Conservation (phyloP, 2,797 vertebrate genomes). For the Notoglanidium macrostoma region DNA sequence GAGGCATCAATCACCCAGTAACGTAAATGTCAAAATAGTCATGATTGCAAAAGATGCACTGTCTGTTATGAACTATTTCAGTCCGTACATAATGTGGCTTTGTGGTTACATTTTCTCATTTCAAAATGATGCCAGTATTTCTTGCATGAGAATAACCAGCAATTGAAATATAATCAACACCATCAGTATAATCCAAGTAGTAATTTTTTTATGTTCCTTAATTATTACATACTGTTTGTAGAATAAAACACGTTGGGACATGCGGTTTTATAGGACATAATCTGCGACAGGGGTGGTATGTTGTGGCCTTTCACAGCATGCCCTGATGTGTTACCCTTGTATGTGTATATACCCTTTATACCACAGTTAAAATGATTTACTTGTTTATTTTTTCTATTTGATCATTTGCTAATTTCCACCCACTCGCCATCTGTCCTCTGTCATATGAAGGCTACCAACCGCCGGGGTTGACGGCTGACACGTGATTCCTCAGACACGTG, state of each 20-base stretch:
- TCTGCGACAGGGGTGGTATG: not conserved
- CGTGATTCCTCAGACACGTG: not conserved
- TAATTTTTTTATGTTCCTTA: not conserved
- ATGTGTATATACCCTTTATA: not conserved
- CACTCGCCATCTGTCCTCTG: not conserved
- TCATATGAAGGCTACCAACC: not conserved
- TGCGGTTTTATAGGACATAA: not conserved
- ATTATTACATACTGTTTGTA: not conserved
- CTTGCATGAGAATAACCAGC: not conserved
- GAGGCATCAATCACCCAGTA: not conserved
- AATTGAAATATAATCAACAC: not conserved
- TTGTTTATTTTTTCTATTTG: not conserved
- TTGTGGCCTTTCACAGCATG: not conserved
- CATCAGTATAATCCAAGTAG: not conserved
- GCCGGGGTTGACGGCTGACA: not conserved
- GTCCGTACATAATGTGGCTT: not conserved
- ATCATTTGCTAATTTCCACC: not conserved
- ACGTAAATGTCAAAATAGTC: not conserved
- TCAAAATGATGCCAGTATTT: not conserved
- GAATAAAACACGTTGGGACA: not conserved
- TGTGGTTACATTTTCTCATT: not conserved
- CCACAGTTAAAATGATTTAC: not conserved
- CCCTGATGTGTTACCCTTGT: not conserved
- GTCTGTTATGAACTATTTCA: not conserved
- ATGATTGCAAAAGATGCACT: not conserved